A percentile compares a stretch with the other conserved stretches of the same genome.
Evolutionary conservation across 2,888 invertebrate species (phyloP).

Genomic region (Peribatodes rhomboidaria): DNA sequence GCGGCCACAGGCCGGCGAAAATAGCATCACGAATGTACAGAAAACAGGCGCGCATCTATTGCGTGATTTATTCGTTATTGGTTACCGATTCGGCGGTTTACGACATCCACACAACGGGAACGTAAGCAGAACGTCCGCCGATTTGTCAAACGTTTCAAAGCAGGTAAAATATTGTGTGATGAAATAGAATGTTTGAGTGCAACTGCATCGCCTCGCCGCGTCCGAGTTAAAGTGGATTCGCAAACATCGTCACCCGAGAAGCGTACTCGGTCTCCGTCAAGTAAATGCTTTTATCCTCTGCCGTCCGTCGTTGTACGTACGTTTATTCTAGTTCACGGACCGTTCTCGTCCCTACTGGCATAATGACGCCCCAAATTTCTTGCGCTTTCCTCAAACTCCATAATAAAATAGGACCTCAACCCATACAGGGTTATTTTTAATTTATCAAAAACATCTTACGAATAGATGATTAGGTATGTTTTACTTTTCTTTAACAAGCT

Average conservation of each 20-base stretch:
- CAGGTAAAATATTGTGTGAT: constrained; percentile 50
- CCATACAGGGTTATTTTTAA: not conserved
- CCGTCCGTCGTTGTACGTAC: constrained; percentile 42
- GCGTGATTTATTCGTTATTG: constrained; percentile 81
- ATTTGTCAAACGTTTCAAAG: constrained; percentile 63
- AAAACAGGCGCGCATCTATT: constrained; percentile 80
- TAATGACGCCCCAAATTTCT: constrained; percentile 31
- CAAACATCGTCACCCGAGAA: constrained; percentile 63
- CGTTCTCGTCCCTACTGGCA: constrained; percentile 28
- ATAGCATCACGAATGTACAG: constrained; percentile 81
- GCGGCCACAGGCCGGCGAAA: constrained; percentile 65
- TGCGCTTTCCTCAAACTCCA: constrained; percentile 26
- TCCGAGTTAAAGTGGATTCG: constrained; percentile 53
- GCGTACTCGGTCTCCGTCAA: constrained; percentile 55
- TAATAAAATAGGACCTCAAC: constrained; percentile 27
- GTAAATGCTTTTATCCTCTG: constrained; percentile 52
- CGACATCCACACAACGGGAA: constrained; percentile 61
- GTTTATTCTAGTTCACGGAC: constrained; percentile 48
- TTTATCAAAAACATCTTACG: too few relatives aligned
- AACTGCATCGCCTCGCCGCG: constrained; percentile 52
- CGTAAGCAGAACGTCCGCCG: constrained; percentile 51
- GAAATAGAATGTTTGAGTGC: constrained; percentile 48
- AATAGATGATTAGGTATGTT: too few relatives aligned
- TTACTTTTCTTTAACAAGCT: too few relatives aligned
- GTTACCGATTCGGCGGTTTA: constrained; percentile 74